Conservation (phyloP, 1,140 invertebrate genomes). For the Saccostrea echinata region DNA sequence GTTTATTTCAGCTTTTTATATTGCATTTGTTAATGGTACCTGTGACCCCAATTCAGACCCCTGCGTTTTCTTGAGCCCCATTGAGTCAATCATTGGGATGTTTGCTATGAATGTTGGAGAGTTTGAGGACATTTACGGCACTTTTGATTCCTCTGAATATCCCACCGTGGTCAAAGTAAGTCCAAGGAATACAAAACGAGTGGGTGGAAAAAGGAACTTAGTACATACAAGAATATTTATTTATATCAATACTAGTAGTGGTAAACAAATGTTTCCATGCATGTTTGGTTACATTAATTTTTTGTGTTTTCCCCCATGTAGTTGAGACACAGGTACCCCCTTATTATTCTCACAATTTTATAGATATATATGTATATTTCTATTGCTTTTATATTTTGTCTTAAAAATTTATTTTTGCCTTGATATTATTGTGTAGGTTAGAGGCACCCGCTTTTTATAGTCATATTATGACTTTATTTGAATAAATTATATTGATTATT, state of each 20-base stretch:
- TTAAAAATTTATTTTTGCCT: not conserved
- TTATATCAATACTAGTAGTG: not conserved
- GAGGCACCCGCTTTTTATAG: not conserved
- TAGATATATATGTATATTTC: not conserved
- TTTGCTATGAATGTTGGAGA: slow-evolving; percentile 95
- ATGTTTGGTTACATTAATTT: not conserved
- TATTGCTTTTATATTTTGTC: not conserved
- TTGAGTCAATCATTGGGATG: slow-evolving; percentile 97
- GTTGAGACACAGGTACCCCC: slow-evolving; percentile 27
- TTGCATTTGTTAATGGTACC: slow-evolving; percentile 68
- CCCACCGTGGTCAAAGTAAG: slow-evolving; percentile 68
- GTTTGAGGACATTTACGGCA: slow-evolving; percentile 70
- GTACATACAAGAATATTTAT: not conserved
- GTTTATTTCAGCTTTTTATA: slow-evolving; percentile 75
- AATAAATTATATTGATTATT: not conserved
- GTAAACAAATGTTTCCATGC: not conserved
- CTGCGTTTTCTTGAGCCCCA: slow-evolving; percentile 82
- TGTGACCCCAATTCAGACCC: slow-evolving; percentile 71
- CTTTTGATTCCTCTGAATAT: slow-evolving; percentile 60
- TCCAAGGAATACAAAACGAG: slow-evolving; percentile 14
- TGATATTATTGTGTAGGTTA: not conserved
- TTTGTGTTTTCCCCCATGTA: not conserved
- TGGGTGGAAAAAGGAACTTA: not conserved
- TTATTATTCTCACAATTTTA: not conserved
- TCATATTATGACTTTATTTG: not conserved